Evolutionary conservation across 2,797 vertebrate species (phyloP).

Genomic region (Hoplostethus atlanticus): DNA sequence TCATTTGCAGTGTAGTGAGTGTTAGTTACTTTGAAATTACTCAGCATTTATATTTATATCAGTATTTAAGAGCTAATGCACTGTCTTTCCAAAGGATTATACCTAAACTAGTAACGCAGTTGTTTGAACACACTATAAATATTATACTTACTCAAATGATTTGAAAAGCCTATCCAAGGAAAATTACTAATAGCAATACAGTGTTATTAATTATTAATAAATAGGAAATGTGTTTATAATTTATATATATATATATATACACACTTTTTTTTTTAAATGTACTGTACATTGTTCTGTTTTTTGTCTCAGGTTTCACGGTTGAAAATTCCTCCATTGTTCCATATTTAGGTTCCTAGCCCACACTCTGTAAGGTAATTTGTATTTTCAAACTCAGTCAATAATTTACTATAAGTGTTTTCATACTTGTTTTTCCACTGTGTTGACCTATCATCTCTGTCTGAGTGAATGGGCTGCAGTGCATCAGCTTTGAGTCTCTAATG

Average conservation of each 20-base stretch:
- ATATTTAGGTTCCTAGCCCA: neutral
- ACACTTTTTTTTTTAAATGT: too few relatives aligned
- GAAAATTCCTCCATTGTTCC: neutral
- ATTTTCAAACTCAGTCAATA: constrained; percentile 37
- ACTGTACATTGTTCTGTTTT: neutral
- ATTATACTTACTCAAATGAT: neutral
- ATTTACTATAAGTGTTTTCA: constrained; percentile 48
- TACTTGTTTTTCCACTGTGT: constrained; percentile 46
- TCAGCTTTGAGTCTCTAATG: constrained; percentile 75
- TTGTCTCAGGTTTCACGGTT: too few relatives aligned
- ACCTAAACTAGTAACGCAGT: neutral
- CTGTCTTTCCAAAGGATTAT: too few relatives aligned
- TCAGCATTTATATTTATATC: neutral
- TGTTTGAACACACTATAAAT: too few relatives aligned
- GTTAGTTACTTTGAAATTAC: constrained; percentile 12
- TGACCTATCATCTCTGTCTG: constrained; percentile 51
- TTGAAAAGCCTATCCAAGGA: neutral
- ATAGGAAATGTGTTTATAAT: neutral
- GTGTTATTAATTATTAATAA: neutral
- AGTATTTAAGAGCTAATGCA: neutral
- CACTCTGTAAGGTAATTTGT: constrained; percentile 19
- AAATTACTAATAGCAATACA: neutral
- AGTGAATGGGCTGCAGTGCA: constrained; percentile 65
- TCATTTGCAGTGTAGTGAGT: neutral
- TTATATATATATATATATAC: neutral